Conservation (phyloP, 1,140 invertebrate genomes). For the Aporrectodea caliginosa region DNA sequence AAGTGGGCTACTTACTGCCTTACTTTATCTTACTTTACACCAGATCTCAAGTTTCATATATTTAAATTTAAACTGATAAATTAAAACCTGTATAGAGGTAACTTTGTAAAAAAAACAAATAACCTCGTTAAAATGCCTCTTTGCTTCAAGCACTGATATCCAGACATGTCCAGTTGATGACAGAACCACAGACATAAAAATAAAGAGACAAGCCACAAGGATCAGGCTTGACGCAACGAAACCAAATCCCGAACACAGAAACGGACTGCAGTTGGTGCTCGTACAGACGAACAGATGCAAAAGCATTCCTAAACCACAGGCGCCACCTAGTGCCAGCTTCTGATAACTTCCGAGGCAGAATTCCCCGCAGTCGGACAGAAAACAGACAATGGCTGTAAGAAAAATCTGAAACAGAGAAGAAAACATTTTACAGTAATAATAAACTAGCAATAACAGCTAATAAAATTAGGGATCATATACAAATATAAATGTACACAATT, state of each 20-base stretch:
- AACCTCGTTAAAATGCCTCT: background rate
- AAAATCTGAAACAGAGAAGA: background rate
- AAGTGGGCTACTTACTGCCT: no score
- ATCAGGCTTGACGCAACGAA: background rate
- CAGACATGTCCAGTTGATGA: background rate
- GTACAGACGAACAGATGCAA: constrained; percentile 39
- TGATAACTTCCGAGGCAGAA: background rate
- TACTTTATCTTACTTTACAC: no score
- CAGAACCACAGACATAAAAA: background rate
- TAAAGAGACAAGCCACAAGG: background rate
- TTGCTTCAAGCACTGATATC: background rate
- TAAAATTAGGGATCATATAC: no score
- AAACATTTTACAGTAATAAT: no score
- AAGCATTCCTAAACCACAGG: background rate
- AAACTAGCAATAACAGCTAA: no score
- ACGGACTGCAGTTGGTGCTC: constrained; percentile 30
- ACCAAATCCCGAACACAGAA: constrained; percentile 28
- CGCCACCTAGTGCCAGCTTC: background rate
- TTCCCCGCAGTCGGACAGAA: background rate
- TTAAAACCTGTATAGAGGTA: no score
- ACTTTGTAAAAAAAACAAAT: no score
- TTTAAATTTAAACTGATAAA: no score
- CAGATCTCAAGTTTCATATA: no score
- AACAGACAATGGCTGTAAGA: background rate
- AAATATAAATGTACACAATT: no score